Evolutionary conservation across 2,113 vertebrate species (phyloP), one percentile per base, ranked within the genome.

Genomic region (Callocephalon fimbriatum): DNA sequence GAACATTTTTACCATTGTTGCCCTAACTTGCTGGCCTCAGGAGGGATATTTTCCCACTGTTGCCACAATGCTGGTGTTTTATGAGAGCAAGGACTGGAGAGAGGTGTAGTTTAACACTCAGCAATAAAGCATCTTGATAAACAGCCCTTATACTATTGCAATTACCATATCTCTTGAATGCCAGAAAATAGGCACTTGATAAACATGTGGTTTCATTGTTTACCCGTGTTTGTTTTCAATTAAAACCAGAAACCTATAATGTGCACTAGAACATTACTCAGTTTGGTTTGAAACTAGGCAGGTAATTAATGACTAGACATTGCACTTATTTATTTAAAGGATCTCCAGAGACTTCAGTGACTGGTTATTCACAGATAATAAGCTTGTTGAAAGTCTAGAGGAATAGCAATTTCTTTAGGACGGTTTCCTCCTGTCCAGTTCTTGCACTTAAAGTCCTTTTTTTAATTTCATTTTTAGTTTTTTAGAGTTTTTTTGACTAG

Each of bases 261-360:
- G 54, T 53, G 54, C 32, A 37, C 54, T 58, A 58, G 61, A 81
- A 47, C 22, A 16, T n/a, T 95, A 59, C 45, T 89, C 32, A 71
- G 59, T 75, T 74, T 26, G 59, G 59, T 74, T 91, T 59, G 56
- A 65, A 92, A 88, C 56, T 31, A 79, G 23, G 27, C 35, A 81
- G 47, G 63, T 89, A 94, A 95, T 92, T 95, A 94, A 91, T 77
- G 54, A 54, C 21, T n/a, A 88, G 63, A 26, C 16, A 53, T 58
- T 53, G 40, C 40, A 68, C 87, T 35, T 94, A 74, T 88, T 93
- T 95, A 61, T 88, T 92, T 83, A 88, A 86, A 86, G 59, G 20
- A 14, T 45, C 80, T 71, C 90, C 75, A 72, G 65, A 78, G 76
- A 31, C 42, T 86, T 70, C 72, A 59, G 50, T 58, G 50, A 35